Conservation (phyloP, 2,797 vertebrate species). For the Gobio occitaniae region DNA sequence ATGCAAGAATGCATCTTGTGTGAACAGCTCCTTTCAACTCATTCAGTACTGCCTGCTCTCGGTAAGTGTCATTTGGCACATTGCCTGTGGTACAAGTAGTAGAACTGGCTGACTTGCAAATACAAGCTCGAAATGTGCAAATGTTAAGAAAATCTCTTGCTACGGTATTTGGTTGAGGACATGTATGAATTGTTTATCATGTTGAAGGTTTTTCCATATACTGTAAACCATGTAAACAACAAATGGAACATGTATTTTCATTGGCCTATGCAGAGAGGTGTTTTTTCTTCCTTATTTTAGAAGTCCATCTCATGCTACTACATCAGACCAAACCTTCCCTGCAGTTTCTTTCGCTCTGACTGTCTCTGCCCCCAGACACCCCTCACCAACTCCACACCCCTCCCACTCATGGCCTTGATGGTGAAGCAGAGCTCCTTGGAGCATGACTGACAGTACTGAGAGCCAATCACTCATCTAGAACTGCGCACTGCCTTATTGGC, state of each 20-base stretch:
- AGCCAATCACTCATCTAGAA: constrained; percentile 89
- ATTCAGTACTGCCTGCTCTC: background rate
- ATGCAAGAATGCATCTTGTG: background rate
- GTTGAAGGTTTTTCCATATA: background rate
- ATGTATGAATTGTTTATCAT: background rate
- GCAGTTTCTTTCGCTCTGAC: background rate
- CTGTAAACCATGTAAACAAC: background rate
- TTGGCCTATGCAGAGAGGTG: background rate
- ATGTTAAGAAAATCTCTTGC: background rate
- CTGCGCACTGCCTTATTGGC: constrained; percentile 89
- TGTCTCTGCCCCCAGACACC: background rate
- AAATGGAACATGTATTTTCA: background rate
- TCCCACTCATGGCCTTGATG: constrained; percentile 7
- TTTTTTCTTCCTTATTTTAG: background rate
- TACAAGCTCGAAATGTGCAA: background rate
- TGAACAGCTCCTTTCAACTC: background rate
- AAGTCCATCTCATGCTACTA: background rate
- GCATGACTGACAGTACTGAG: constrained; percentile 80
- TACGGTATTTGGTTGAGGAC: background rate
- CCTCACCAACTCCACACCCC: background rate
- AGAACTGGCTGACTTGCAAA: background rate
- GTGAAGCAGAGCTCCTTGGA: constrained; percentile 73
- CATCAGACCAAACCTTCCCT: background rate
- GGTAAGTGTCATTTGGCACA: background rate
- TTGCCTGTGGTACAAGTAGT: background rate